Base-by-base conservation (phyloP, 2,888 invertebrate genomes). In the Bimastos eiseni region DNA sequence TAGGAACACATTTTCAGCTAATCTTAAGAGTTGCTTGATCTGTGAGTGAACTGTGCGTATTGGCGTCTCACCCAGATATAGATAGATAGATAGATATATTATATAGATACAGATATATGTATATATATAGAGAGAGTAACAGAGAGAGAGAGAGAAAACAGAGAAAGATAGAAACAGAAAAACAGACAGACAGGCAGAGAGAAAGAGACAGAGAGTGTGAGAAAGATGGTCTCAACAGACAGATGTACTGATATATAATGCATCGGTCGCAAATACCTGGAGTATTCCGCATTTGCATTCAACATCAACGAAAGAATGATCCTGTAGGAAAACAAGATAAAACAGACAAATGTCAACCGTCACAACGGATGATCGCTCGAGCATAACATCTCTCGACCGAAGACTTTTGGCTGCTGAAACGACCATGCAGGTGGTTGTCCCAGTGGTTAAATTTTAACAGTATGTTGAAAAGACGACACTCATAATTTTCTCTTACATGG, bases 231-330 rank as follows among this genome's bases (percentile, higher is more conserved):
- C n/a, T n/a, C 11, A 89, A 36, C 8, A 30, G 15, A 38, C 41
- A 41, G n/a, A 41, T 41, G 17, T 19, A 24, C 24, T n/a, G n/a
- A 41, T 41, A 8, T 30, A 89, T 30, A 34, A 38, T 89, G 41
- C 21, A 41, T 44, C n/a, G 41, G 8, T 70, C n/a, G 70, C 70
- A 70, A 70, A 70, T 95, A 98, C 98, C 97, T 98, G 98, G 92
- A 98, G 95, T 92, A 98, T 96, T 93, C 98, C 98, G 95, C 98
- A 98, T 95, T 98, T 98, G 92, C 98, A 96, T 95, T 98, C 98
- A 93, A 98, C 97, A 95, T 98, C 98, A 93, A 98, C 96, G 95
- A 98, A 98, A 94, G 96, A 96, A 95, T 98, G 98, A 94, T 98
- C 97, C 94, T 97, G n/a, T 6, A 30, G n/a, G 70, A n/a, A 70